Evolutionary conservation across 2,113 vertebrate species (phyloP), one percentile per base, ranked within the genome.

Genomic region (Natator depressus): DNA sequence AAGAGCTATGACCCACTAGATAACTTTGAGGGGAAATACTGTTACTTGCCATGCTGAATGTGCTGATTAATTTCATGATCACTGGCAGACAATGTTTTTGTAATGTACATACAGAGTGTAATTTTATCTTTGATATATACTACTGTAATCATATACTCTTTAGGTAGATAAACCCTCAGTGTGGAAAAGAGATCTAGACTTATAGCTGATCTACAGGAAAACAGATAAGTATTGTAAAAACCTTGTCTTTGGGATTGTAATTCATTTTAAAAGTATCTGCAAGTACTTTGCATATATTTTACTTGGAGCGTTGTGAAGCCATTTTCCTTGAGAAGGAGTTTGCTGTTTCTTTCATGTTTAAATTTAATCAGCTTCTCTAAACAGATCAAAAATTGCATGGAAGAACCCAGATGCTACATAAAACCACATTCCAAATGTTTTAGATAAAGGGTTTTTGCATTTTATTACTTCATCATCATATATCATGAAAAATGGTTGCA

Each of bases 391-490:
- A 94, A 94, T 95, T 95, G 51, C 65, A 82, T 46, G 50, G 84
- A 94, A 92, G 76, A 96, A 93, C 6, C 5, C 90, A 97, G 89
- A 96, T 89, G 91, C 90, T 96, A 93, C 82, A 95, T 92, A 88
- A 95, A 98, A 96, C 51, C 49, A 95, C 85, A 65, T 97, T 93
- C 84, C 93, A 94, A 97, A 87, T 93, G 31, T 92, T 95, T 97
- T 93, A 85, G 54, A 97, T 93, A 96, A 95, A 97, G 93, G 19
- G 84, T 88, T 93, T 97, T 91, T 88, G 92, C 53, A 92, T 96
- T 97, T 97, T 85, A 96, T 96, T 97, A 90, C 80, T 97, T 97
- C 69, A 94, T 97, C 97, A 96, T 95, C 83, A 94, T 95, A 93
- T 92, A 97, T 87, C 91, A 95, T 65, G 31, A 95, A 95, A 96